Percentiles rank a stretch among this genome's conserved stretches.
phyloP scores from a whole-genome alignment of 1,140 invertebrate species.

The Sinonovacula constricta region DNA sequence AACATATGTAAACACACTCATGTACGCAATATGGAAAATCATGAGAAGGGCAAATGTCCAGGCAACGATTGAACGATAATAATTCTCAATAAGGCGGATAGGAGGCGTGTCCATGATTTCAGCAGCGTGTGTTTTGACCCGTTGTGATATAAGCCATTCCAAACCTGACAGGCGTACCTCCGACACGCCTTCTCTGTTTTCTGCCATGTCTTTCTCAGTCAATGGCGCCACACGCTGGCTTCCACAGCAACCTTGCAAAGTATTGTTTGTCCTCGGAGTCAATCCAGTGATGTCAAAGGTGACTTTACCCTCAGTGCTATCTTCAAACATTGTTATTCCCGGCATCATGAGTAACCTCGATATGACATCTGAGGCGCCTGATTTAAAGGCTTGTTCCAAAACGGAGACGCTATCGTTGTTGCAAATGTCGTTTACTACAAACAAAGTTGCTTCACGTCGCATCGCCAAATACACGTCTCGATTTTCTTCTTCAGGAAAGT shows the following conservation, averaged over 20 bases:
- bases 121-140: conserved; percentile 49
- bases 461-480: conserved; percentile 22
- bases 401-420: conserved; percentile 65
- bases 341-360: conserved; percentile 49
- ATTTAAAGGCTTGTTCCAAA: conserved; percentile 60
- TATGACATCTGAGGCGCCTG: conserved; percentile 55
- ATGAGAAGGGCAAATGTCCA: conserved; percentile 65
- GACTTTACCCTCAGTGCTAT: not conserved
- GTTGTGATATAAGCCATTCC: conserved; percentile 58
- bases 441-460: conserved; percentile 56
- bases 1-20: conserved; percentile 65
- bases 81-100: conserved; percentile 65
- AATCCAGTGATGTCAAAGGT: conserved; percentile 63
- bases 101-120: conserved; percentile 67
- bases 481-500: conserved; percentile 58
- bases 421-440: conserved; percentile 53
- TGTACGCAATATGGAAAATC: conserved; percentile 69
- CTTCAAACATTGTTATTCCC: conserved; percentile 53
- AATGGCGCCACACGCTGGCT: conserved; percentile 29
- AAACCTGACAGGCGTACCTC: conserved; percentile 50
- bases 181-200: not conserved
- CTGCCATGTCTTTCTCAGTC: not conserved
- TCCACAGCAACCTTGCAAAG: conserved; percentile 46
- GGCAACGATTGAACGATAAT: conserved; percentile 63
- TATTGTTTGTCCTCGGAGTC: conserved; percentile 62